These are phyloP conservation scores for Drosophila ustulata DNA, from an alignment of 2,888 invertebrate species.

Conservation along the genomic window DNA sequence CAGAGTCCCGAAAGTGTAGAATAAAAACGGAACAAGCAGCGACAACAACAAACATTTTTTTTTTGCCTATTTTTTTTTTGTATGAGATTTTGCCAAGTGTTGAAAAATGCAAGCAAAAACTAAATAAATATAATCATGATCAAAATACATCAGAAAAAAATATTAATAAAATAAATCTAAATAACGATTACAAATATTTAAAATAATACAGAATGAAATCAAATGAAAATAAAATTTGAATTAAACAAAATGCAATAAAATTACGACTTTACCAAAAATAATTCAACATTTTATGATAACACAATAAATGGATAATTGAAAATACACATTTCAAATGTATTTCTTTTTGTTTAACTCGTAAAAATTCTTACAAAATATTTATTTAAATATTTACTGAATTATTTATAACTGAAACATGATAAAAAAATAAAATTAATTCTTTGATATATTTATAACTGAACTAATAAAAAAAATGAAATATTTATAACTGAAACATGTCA, in stretches of 20 bases:
- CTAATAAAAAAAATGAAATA: no score
- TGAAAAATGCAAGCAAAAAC: constrained; percentile 1
- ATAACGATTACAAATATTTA: not conserved
- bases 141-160: not conserved
- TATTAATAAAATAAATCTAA: not conserved
- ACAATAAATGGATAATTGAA: not conserved
- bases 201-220: not conserved
- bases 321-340: not conserved
- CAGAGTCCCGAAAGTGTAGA: constrained; percentile 32
- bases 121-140: not conserved
- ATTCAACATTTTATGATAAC: not conserved
- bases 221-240: not conserved
- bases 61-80: constrained; percentile 28
- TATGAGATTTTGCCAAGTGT: constrained; percentile 29
- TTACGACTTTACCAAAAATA: no score
- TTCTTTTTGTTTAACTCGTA: not conserved
- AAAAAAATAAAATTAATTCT: not conserved
- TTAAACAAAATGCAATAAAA: no score
- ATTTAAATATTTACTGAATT: no score
- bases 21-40: not conserved
- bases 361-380: not conserved
- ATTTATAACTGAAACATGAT: not conserved
- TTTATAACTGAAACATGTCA: no score
- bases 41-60: constrained; percentile 9
- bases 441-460: no score